phyloP scores from a whole-genome alignment of 2,888 invertebrate genomes.

The Salpingus planirostris region DNA sequence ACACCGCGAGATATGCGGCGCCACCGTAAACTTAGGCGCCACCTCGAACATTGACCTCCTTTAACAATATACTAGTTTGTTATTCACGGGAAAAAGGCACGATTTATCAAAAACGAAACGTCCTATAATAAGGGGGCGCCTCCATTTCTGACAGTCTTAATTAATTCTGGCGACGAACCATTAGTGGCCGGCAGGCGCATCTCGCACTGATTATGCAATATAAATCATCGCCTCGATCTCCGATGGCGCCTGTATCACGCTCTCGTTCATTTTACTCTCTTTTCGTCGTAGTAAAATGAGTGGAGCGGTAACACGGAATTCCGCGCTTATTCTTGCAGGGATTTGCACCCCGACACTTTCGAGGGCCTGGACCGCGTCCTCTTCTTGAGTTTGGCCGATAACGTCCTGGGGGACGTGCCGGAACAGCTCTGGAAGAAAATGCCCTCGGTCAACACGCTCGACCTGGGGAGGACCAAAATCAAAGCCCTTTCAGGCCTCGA shows the following conservation, averaged over 20 bases:
- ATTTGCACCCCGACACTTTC: constrained; percentile 64
- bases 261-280: background rate
- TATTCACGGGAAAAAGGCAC: background rate
- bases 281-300: background rate
- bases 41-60: constrained; percentile 12
- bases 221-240: background rate
- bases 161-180: background rate
- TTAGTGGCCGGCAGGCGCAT: no score
- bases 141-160: background rate
- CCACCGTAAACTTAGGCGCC: constrained; percentile 9
- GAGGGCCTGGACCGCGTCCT: constrained; percentile 63
- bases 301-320: no score
- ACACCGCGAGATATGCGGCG: no score
- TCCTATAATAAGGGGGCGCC: background rate
- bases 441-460: constrained; percentile 69
- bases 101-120: background rate
- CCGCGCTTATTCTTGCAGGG: constrained; percentile 53
- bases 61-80: constrained; percentile 2
- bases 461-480: constrained; percentile 74
- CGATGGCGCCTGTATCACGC: background rate
- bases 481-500: constrained; percentile 63
- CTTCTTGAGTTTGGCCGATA: constrained; percentile 74
- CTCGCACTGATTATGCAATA: background rate
- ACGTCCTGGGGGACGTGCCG: constrained; percentile 66
- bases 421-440: constrained; percentile 65